A percentile compares a stretch with the other conserved stretches of the same genome.
Conservation (phyloP, 2,113 vertebrate species). For the Abramis brama region DNA sequence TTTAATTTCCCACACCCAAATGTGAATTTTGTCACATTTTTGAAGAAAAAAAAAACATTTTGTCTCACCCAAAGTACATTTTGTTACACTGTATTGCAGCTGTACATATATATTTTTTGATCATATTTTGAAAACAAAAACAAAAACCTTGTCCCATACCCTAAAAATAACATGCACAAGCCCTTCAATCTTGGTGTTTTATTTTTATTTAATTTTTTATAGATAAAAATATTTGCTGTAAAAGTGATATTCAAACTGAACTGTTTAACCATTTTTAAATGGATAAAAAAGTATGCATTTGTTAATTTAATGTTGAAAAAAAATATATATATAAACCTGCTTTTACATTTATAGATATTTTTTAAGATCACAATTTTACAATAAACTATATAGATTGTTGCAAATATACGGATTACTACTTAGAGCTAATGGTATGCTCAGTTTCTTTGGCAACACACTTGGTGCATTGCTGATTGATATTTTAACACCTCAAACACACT, state of each 20-base stretch:
- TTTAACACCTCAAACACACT: neutral
- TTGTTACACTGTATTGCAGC: neutral
- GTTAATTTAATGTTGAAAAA: slow-evolving; percentile 65
- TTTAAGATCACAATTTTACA: slow-evolving; percentile 19
- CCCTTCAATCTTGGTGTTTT: neutral
- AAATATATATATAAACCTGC: slow-evolving; percentile 21
- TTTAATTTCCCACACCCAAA: neutral
- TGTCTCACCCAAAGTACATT: neutral
- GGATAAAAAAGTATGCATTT: slow-evolving; percentile 47
- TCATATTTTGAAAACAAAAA: neutral
- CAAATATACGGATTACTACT: slow-evolving; percentile 27
- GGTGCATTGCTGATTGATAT: neutral
- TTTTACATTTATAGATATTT: slow-evolving; percentile 40
- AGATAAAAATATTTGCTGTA: neutral
- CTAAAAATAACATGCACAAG: neutral
- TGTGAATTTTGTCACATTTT: neutral
- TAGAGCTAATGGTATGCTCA: neutral
- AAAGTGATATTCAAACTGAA: slow-evolving; percentile 56
- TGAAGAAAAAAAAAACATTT: no score
- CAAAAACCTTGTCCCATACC: neutral
- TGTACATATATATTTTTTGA: neutral
- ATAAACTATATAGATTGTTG: neutral
- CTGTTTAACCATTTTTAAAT: slow-evolving; percentile 44
- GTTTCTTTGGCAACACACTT: neutral
- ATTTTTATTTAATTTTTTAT: neutral